A percentile compares a stretch with the other conserved stretches of the same genome.
These are phyloP conservation scores for Hexactinellida sp. DNA, from an alignment of 37 sponge, comb jelly and placozoan species.

Conservation along the genomic window DNA sequence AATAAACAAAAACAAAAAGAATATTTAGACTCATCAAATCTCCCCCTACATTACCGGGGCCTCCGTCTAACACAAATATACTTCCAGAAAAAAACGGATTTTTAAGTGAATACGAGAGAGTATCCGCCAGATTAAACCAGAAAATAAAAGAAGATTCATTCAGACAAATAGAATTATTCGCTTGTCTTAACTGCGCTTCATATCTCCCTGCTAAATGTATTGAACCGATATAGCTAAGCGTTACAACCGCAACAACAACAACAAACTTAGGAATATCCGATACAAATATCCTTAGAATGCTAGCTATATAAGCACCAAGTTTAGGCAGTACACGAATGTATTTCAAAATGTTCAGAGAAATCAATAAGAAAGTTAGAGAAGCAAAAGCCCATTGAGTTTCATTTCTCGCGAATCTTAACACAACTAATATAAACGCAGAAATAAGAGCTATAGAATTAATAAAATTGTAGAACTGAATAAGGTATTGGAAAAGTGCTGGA, in stretches of 20 bases:
- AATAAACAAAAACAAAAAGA: background rate
- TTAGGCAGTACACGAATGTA: background rate
- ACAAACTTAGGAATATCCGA: background rate
- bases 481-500: background rate
- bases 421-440: background rate
- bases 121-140: background rate
- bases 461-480: background rate
- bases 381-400: background rate
- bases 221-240: background rate
- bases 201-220: constrained; percentile 11
- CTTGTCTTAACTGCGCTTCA: background rate
- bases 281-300: background rate
- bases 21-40: background rate
- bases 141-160: background rate
- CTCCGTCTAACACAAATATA: background rate
- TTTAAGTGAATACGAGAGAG: background rate
- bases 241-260: background rate
- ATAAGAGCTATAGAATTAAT: background rate
- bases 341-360: background rate
- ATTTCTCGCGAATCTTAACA: background rate
- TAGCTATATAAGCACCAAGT: background rate
- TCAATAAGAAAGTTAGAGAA: background rate
- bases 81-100: background rate
- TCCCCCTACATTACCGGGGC: background rate
- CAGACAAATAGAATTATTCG: background rate